These are phyloP conservation scores for Pollenia griseotomentosa DNA, from an alignment of 2,888 invertebrate genomes.

Conservation along the genomic window DNA sequence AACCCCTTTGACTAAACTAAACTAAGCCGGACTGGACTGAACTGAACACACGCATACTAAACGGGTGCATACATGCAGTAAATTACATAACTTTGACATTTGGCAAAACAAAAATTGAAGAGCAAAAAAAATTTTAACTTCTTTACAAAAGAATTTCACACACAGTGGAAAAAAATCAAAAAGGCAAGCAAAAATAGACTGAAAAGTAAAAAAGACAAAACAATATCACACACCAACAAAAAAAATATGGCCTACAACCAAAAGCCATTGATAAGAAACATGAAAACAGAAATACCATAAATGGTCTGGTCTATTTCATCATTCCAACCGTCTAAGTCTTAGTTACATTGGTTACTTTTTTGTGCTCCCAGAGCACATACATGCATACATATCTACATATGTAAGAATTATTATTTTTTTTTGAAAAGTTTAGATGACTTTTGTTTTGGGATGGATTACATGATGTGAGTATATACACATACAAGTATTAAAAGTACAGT, in stretches of 20 bases:
- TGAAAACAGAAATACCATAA: constrained; percentile 45
- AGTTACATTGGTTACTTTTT: constrained; percentile 34
- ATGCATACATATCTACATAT: not conserved
- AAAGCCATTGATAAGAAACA: constrained; percentile 59
- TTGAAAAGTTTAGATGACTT: constrained; percentile 60
- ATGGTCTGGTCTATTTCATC: constrained; percentile 66
- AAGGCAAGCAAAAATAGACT: constrained; percentile 9
- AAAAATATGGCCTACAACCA: constrained; percentile 57
- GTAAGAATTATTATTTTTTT: constrained; percentile 19
- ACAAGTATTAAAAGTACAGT: not conserved
- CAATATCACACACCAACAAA: not conserved
- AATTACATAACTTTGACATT: constrained; percentile 72
- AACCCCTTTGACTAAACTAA: not conserved
- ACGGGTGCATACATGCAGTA: constrained; percentile 69
- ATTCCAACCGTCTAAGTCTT: constrained; percentile 45
- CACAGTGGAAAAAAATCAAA: constrained; percentile 32
- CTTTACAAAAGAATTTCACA: constrained; percentile 60
- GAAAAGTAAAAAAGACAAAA: not conserved
- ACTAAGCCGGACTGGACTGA: constrained; percentile 1
- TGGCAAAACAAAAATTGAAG: constrained; percentile 49
- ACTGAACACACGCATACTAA: constrained; percentile 37
- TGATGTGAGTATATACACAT: constrained; percentile 1
- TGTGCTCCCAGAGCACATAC: not conserved
- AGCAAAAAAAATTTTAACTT: constrained; percentile 36
- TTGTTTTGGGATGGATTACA: constrained; percentile 40